Evolutionary conservation across 2,113 vertebrate genomes (phyloP).

Genomic region (Peromyscus maniculatus): DNA sequence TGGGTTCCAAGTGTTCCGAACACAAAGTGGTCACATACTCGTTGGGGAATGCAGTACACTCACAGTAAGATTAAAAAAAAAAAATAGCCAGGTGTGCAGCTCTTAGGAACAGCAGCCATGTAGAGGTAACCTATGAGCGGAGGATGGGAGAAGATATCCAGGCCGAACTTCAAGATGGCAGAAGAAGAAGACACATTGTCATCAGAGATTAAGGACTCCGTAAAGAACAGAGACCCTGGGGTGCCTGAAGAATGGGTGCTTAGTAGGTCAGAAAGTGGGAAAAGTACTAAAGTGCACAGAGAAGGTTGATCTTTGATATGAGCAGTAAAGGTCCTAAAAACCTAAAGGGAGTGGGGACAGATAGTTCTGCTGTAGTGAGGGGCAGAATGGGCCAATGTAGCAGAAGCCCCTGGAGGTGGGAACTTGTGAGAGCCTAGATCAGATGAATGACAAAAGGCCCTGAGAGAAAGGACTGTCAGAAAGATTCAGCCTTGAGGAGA

Average conservation of each 20-base stretch:
- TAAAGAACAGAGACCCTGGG: background rate
- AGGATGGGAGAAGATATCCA: background rate
- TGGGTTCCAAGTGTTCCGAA: background rate
- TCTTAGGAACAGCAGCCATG: background rate
- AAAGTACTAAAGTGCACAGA: background rate
- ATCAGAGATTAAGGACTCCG: background rate
- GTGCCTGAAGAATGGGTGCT: background rate
- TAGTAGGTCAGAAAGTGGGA: background rate
- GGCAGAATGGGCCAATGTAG: rapidly evolving
- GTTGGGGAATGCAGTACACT: too few relatives aligned
- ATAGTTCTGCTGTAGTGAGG: background rate
- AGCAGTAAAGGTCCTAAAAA: background rate
- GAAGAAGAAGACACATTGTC: background rate
- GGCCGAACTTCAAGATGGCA: background rate
- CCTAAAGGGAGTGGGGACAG: background rate
- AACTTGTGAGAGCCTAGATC: background rate
- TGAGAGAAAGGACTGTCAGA: background rate
- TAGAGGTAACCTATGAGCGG: background rate
- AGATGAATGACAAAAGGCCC: background rate
- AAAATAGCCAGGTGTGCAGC: background rate
- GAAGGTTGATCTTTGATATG: background rate
- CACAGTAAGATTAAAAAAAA: background rate
- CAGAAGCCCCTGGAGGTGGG: background rate
- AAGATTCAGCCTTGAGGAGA: background rate
- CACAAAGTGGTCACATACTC: background rate